These are phyloP conservation scores for Cylindroiulus punctatus DNA, from an alignment of 2,888 invertebrate species.

Conservation along the genomic window DNA sequence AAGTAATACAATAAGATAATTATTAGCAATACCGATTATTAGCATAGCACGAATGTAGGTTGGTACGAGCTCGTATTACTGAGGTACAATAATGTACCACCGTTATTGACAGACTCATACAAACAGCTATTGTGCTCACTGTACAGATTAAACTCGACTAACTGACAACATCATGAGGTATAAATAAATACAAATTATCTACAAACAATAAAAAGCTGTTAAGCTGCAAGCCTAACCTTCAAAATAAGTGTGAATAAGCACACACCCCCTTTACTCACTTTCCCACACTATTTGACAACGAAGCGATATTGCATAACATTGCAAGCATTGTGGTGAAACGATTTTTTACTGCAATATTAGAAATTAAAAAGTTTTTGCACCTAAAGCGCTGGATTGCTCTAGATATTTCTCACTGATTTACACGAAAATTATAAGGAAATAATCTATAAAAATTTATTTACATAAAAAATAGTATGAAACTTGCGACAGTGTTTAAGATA, in stretches of 20 bases:
- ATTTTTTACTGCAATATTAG: conserved; percentile 1
- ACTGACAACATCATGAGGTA: conserved; percentile 28
- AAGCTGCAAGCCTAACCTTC: background rate
- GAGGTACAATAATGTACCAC: background rate
- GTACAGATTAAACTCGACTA: background rate
- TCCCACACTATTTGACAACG: conserved; percentile 19
- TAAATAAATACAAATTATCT: conserved; percentile 22
- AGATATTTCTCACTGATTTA: background rate
- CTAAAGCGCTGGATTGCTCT: background rate
- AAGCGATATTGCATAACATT: background rate
- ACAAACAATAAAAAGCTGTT: conserved; percentile 27
- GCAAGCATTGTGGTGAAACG: conserved; percentile 25
- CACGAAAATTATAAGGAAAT: background rate
- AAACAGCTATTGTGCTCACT: conserved; percentile 21
- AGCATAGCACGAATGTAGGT: background rate
- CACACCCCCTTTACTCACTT: conserved; percentile 41
- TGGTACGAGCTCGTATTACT: background rate
- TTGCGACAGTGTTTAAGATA: background rate
- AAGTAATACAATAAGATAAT: background rate
- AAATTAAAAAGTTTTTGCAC: background rate
- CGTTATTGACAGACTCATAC: background rate
- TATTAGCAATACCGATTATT: background rate
- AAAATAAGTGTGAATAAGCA: background rate
- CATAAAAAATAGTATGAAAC: background rate
- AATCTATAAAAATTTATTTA: background rate